Percentiles rank a stretch among this genome's conserved stretches.
These are phyloP conservation scores for Psilopsiagon aymara DNA, from an alignment of 2,113 vertebrate genomes.

Conservation along the genomic window DNA sequence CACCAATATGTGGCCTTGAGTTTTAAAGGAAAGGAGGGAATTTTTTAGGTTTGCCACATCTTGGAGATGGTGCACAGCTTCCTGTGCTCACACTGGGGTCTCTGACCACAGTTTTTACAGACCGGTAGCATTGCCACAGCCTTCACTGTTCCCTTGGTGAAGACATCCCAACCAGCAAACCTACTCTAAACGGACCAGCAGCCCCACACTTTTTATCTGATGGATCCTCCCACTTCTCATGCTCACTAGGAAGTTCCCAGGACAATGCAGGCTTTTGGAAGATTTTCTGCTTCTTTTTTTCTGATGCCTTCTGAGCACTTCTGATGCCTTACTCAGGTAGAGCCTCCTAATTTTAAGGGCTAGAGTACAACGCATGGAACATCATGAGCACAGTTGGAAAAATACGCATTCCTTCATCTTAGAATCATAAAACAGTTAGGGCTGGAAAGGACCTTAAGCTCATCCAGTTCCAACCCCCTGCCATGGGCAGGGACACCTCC, in stretches of 20 bases:
- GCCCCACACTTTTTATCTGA: constrained; percentile 32
- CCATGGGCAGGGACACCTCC: too few species aligned
- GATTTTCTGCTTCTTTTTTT: not conserved
- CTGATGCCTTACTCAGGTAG: constrained; percentile 49
- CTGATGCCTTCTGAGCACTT: not conserved
- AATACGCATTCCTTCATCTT: not conserved
- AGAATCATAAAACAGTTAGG: too few species aligned
- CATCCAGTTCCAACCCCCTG: too few species aligned
- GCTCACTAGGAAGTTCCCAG: not conserved
- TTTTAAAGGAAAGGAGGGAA: not conserved
- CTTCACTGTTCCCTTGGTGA: not conserved
- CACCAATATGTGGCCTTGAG: accelerated
- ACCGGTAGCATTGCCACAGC: not conserved
- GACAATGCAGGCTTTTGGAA: not conserved
- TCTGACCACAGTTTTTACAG: not conserved
- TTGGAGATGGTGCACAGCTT: not conserved
- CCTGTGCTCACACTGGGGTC: not conserved
- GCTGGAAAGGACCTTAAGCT: too few species aligned
- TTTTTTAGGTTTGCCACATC: not conserved
- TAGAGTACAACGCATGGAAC: not conserved
- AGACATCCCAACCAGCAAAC: not conserved
- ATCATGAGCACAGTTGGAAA: not conserved
- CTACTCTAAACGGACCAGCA: not conserved
- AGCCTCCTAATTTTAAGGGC: constrained; percentile 51
- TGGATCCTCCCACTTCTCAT: not conserved